Evolutionary conservation across 2,113 vertebrate genomes (phyloP).

Genomic region (Calidris pugnax): DNA sequence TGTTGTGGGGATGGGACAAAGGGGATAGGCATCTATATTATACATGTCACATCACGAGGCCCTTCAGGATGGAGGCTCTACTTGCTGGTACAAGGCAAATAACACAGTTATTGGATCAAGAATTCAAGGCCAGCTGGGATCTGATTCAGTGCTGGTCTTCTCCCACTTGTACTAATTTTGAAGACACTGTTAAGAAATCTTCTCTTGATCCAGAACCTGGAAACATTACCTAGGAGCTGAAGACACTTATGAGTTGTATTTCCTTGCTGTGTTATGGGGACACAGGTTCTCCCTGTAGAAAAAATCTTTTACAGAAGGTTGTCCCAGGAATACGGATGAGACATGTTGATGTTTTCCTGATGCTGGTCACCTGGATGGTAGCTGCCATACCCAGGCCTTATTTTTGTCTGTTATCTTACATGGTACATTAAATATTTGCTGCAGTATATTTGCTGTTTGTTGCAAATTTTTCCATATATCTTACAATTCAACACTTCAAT

Average conservation of each 20-base stretch:
- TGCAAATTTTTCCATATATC: neutral
- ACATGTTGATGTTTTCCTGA: accelerated
- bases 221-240: neutral
- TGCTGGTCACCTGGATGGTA: neutral
- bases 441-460: neutral
- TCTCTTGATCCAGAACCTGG: neutral
- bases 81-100: neutral
- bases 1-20: neutral
- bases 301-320: neutral
- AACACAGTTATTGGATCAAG: neutral
- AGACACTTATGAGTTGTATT: accelerated
- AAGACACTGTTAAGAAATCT: neutral
- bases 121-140: neutral
- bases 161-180: neutral
- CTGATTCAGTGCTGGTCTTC: neutral
- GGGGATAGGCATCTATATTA: neutral
- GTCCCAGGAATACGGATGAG: neutral
- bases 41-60: accelerated
- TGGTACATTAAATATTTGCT: neutral
- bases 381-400: neutral
- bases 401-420: neutral
- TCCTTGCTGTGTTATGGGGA: too few relatives aligned
- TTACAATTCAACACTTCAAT: neutral
- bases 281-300: accelerated
- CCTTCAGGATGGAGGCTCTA: neutral